These are phyloP conservation scores for Uria aalge DNA, from an alignment of 2,113 vertebrate genomes.

Conservation along the genomic window DNA sequence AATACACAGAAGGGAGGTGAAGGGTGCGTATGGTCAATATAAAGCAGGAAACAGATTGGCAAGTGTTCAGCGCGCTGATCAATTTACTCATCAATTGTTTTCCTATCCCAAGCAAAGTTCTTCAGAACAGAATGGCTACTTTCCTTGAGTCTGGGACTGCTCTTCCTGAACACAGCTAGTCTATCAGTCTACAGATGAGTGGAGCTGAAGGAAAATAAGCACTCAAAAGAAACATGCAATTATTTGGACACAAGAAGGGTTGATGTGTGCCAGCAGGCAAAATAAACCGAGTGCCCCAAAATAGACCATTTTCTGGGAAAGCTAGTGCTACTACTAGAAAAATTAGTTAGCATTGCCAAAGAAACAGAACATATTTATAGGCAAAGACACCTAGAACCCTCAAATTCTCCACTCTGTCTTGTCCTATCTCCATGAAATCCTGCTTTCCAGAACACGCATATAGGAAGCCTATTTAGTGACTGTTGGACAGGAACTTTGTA, in stretches of 20 bases:
- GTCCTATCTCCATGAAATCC: not conserved
- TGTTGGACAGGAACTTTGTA: not conserved
- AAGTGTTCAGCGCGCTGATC: not conserved
- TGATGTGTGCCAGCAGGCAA: not conserved
- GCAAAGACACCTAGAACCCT: not conserved
- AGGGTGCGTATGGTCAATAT: not conserved
- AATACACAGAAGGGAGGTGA: not conserved
- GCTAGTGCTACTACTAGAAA: not conserved
- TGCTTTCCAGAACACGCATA: not conserved
- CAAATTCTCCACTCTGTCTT: not conserved
- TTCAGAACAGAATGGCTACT: not conserved
- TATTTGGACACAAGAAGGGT: not conserved
- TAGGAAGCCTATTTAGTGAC: not conserved
- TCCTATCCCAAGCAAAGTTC: not conserved
- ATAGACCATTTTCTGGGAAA: not conserved
- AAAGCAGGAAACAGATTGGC: not conserved
- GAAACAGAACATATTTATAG: not conserved
- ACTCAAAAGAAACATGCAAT: not conserved
- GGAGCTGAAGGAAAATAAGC: not conserved
- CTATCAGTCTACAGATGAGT: not conserved
- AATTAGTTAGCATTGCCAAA: not conserved
- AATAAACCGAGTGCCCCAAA: not conserved
- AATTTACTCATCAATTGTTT: not conserved
- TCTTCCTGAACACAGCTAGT: not conserved
- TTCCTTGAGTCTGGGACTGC: not conserved